Evolutionary conservation across 2,888 invertebrate genomes (phyloP).

Genomic region (Neoaliturus tenellus): DNA sequence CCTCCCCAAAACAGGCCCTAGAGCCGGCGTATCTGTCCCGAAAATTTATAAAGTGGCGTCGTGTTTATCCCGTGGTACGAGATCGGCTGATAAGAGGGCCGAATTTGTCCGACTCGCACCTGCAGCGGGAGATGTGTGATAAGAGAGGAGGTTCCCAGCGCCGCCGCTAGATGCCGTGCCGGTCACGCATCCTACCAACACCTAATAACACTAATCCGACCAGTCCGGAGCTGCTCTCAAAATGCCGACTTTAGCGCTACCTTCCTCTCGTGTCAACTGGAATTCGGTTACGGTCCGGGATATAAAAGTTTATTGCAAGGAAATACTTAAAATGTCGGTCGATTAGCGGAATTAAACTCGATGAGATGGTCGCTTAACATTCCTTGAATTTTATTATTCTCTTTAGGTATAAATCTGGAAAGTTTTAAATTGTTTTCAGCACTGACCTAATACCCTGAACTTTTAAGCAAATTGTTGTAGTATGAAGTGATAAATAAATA

Average conservation of each 20-base stretch:
- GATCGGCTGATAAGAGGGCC: constrained; percentile 2
- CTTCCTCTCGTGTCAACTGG: background rate
- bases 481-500: too few relatives aligned
- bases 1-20: background rate
- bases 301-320: too few relatives aligned
- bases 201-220: constrained; percentile 42
- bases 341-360: too few relatives aligned
- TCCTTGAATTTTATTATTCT: too few relatives aligned
- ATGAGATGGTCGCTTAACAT: too few relatives aligned
- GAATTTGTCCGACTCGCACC: constrained; percentile 48
- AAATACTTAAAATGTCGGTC: too few relatives aligned
- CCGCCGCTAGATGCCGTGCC: background rate
- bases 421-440: too few relatives aligned
- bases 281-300: background rate
- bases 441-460: too few relatives aligned
- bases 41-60: constrained; percentile 6
- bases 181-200: constrained; percentile 31
- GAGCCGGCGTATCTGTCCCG: background rate
- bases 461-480: too few relatives aligned
- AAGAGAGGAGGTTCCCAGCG: background rate
- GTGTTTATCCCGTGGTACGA: constrained; percentile 16
- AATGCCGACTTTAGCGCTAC: constrained; percentile 21
- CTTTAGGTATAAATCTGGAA: too few relatives aligned
- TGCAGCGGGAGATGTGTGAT: constrained; percentile 23
- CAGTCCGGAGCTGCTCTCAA: background rate